phyloP scores from a whole-genome alignment of 2,888 invertebrate species.

The Schrankia costaestrigalis region DNA sequence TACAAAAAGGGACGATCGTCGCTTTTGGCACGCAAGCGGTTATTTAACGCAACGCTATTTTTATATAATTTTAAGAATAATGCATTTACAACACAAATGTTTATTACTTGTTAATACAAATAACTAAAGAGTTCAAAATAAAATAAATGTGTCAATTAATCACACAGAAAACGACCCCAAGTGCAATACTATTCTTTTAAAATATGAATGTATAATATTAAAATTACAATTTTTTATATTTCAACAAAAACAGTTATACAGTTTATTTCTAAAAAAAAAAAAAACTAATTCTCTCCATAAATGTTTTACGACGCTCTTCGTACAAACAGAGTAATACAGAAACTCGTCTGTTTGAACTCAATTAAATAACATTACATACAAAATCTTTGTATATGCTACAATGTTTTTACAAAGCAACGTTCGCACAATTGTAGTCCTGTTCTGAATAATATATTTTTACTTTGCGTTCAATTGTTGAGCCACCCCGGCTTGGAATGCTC shows the following conservation, averaged over 20 bases:
- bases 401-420: conserved; percentile 26
- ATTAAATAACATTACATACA: conserved; percentile 22
- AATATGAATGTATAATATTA: no score
- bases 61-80: no score
- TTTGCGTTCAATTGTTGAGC: conserved; percentile 42
- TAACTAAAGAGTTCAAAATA: no score
- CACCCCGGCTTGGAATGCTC: conserved; percentile 33
- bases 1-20: no score
- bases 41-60: no score
- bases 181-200: no score
- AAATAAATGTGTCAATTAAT: no score
- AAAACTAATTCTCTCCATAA: conserved; percentile 8
- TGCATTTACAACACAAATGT: no score
- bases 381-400: conserved; percentile 9
- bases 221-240: neutral
- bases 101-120: no score
- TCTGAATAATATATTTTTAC: conserved; percentile 51
- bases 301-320: conserved; percentile 6
- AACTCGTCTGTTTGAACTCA: conserved; percentile 11
- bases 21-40: no score
- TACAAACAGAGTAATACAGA: conserved; percentile 10
- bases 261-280: no score
- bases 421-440: conserved; percentile 34
- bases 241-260: neutral
- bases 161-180: no score